Percentiles rank a stretch among this genome's conserved stretches.
Conservation (phyloP, 2,888 invertebrate species). For the Cataglyphis rosenhaueri region DNA sequence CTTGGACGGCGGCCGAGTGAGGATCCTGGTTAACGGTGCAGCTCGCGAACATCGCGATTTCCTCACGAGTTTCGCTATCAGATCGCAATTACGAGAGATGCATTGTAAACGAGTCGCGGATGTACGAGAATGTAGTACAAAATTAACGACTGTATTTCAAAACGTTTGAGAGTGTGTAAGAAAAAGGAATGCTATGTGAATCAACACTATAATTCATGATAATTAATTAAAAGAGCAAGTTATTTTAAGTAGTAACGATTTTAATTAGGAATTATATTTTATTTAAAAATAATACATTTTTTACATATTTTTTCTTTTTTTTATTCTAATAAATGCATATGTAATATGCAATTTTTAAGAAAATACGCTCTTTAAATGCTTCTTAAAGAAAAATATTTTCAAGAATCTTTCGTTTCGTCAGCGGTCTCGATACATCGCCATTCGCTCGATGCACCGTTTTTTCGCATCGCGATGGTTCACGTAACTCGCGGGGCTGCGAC, state of each 20-base stretch:
- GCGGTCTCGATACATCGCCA: slow-evolving; percentile 1
- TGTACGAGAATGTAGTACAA: background rate
- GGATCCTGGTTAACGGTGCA: slow-evolving; percentile 51
- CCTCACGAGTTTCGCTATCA: slow-evolving; percentile 24
- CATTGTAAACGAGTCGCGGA: slow-evolving; percentile 24
- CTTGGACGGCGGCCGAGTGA: slow-evolving; percentile 31
- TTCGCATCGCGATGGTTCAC: slow-evolving; percentile 45
- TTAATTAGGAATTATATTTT: background rate
- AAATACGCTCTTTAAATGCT: background rate
- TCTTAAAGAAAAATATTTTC: background rate
- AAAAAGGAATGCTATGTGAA: background rate
- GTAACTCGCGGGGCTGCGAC: slow-evolving; percentile 37
- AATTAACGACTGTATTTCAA: background rate
- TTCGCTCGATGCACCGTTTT: slow-evolving; percentile 27
- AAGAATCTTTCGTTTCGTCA: background rate
- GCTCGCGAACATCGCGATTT: slow-evolving; percentile 43
- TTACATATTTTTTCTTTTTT: background rate
- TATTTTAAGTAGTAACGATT: background rate
- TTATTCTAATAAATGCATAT: background rate
- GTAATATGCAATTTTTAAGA: background rate
- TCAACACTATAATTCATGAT: background rate
- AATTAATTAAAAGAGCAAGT: background rate
- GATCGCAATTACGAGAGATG: slow-evolving; percentile 29
- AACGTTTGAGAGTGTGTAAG: background rate
- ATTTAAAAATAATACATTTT: background rate